Conservation (phyloP, 2,113 vertebrate species). For the Macrotis lagotis region DNA sequence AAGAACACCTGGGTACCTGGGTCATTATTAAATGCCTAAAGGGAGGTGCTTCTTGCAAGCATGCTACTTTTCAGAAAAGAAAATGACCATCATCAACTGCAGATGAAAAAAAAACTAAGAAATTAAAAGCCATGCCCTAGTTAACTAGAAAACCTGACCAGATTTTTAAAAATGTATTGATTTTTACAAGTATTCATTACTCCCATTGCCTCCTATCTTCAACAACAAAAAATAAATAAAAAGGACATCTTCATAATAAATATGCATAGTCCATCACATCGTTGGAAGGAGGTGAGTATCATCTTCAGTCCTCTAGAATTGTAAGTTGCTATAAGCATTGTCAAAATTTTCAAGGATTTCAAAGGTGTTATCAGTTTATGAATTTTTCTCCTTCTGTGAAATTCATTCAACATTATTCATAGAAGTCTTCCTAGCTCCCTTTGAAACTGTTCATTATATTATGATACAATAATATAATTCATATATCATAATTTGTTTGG, state of each 20-base stretch:
- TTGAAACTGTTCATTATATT: not conserved
- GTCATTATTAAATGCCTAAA: not conserved
- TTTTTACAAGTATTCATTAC: not conserved
- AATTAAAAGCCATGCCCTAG: not conserved
- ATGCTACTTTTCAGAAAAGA: not conserved
- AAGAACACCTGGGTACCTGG: not conserved
- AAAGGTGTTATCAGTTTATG: not conserved
- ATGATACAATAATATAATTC: not conserved
- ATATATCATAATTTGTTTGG: not conserved
- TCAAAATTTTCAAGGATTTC: not conserved
- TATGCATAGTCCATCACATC: not conserved
- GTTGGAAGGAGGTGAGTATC: not conserved
- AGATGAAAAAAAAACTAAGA: not conserved
- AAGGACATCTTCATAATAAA: not conserved
- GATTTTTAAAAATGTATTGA: not conserved
- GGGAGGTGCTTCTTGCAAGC: not conserved
- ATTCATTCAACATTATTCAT: not conserved
- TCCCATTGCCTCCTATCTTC: not conserved
- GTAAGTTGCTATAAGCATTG: not conserved
- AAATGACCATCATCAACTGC: not conserved
- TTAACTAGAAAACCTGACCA: not conserved
- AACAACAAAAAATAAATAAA: not conserved
- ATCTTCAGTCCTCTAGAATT: not conserved
- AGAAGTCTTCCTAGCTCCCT: not conserved
- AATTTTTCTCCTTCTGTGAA: not conserved